Evolutionary conservation across 2,797 vertebrate genomes (phyloP).

Genomic region (Miichthys miiuy): DNA sequence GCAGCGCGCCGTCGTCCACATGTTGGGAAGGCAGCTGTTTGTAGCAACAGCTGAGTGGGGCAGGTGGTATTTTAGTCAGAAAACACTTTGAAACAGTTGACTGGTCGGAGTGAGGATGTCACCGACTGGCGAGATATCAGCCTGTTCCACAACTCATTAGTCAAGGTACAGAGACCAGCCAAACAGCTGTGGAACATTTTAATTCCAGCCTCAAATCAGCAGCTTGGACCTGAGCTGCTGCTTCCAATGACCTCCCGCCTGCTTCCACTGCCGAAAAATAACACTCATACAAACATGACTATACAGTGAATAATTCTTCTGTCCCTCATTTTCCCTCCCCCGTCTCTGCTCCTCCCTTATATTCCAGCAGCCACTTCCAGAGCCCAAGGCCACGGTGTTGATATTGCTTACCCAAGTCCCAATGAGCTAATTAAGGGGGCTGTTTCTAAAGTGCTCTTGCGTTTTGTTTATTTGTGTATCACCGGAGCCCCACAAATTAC

Average conservation of each 20-base stretch:
- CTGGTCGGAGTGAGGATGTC: slow-evolving; percentile 70
- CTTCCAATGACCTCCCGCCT: slow-evolving; percentile 59
- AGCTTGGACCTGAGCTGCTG: slow-evolving; percentile 58
- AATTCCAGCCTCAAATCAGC: slow-evolving; percentile 73
- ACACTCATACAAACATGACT: slow-evolving; percentile 46
- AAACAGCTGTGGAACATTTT: slow-evolving; percentile 80
- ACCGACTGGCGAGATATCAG: slow-evolving; percentile 67
- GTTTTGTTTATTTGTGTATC: slow-evolving; percentile 83
- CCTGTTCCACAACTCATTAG: slow-evolving; percentile 80
- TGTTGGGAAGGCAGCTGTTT: slow-evolving; percentile 69
- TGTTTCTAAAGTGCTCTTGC: slow-evolving; percentile 77
- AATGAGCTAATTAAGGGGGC: slow-evolving; percentile 82
- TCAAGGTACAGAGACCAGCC: slow-evolving; percentile 70
- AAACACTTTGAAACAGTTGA: slow-evolving; percentile 78
- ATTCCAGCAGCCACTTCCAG: slow-evolving; percentile 56
- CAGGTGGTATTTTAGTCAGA: slow-evolving; percentile 77
- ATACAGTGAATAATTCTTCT: slow-evolving; percentile 43
- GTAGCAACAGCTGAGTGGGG: slow-evolving; percentile 75
- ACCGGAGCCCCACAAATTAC: slow-evolving; percentile 77
- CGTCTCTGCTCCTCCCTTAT: background rate
- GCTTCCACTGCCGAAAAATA: slow-evolving; percentile 41
- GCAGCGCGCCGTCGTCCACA: slow-evolving; percentile 25
- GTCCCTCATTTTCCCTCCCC: slow-evolving; percentile 30
- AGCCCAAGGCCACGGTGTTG: slow-evolving; percentile 63
- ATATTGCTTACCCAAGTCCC: slow-evolving; percentile 76